A percentile compares a stretch with the other conserved stretches of the same genome.
Conservation (phyloP, 2,797 vertebrate genomes). For the Benthosema pterotum region DNA sequence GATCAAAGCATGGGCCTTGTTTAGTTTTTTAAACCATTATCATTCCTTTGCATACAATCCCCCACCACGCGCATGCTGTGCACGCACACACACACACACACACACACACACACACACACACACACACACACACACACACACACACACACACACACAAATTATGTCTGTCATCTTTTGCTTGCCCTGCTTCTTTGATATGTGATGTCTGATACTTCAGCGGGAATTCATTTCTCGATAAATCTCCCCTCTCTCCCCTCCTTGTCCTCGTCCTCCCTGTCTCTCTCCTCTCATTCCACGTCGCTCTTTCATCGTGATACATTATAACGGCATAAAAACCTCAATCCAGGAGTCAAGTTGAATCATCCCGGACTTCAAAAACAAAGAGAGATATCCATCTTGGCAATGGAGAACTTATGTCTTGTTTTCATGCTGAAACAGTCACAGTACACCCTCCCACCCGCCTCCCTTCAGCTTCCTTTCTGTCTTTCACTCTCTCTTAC, state of each 20-base stretch:
- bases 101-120: too few species aligned
- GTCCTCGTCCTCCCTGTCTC: constrained; percentile 9
- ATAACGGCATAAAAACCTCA: constrained; percentile 44
- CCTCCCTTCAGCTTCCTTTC: constrained; percentile 2
- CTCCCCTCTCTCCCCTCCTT: constrained; percentile 10
- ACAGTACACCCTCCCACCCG: neutral
- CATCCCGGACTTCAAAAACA: constrained; percentile 53
- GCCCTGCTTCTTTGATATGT: constrained; percentile 47
- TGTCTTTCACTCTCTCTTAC: constrained; percentile 25
- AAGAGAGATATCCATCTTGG: constrained; percentile 48
- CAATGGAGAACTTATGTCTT: constrained; percentile 28
- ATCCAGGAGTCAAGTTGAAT: constrained; percentile 41
- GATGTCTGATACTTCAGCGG: constrained; percentile 25
- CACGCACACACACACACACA: too few species aligned
- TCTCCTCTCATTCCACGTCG: constrained; percentile 40
- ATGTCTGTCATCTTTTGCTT: constrained; percentile 11
- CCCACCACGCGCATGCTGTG: neutral
- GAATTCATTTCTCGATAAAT: constrained; percentile 42
- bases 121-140: too few species aligned
- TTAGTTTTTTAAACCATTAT: constrained; percentile 30
- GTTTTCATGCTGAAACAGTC: constrained; percentile 46
- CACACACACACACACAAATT: constrained; percentile 24
- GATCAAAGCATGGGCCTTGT: constrained; percentile 45
- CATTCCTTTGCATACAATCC: constrained; percentile 34
- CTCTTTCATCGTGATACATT: constrained; percentile 44